Percentiles rank a stretch among this genome's conserved stretches.
Conservation (phyloP, 2,888 invertebrate species). For the Rutpela maculata region DNA sequence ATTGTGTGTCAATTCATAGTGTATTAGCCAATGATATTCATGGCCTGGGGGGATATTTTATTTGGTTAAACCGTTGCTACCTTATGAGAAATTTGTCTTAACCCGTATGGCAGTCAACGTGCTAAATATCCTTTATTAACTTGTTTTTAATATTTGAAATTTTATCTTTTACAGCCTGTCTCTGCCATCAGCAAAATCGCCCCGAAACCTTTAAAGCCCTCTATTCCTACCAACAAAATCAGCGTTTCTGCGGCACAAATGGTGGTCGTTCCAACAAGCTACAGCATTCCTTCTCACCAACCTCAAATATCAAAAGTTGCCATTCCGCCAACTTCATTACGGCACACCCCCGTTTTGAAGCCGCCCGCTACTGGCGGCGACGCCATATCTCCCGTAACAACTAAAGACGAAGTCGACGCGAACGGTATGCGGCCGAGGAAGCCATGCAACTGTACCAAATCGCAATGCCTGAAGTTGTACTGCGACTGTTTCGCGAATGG, state of each 20-base stretch:
- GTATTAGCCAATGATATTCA: too few relatives aligned
- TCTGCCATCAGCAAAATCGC: conserved; percentile 54
- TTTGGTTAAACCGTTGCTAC: too few relatives aligned
- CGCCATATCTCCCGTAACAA: conserved; percentile 29
- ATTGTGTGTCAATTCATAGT: too few relatives aligned
- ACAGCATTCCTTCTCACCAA: conserved; percentile 36
- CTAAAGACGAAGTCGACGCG: conserved; percentile 55
- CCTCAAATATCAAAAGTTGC: conserved; percentile 53
- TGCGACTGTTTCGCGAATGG: conserved; percentile 99
- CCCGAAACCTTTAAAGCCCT: conserved; percentile 61
- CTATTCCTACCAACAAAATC: conserved; percentile 54
- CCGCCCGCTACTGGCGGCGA: conserved; percentile 37
- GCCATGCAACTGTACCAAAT: conserved; percentile 99
- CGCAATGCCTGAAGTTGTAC: conserved; percentile 97
- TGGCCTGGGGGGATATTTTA: too few relatives aligned
- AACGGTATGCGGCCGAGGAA: conserved; percentile 84
- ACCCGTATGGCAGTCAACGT: too few relatives aligned
- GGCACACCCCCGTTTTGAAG: conserved; percentile 44
- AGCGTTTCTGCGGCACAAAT: conserved; percentile 73
- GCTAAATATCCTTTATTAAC: neutral
- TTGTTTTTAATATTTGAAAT: neutral
- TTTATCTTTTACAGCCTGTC: conserved; percentile 22
- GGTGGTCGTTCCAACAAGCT: conserved; percentile 76
- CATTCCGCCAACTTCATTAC: conserved; percentile 51
- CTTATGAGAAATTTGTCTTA: too few relatives aligned